Percentiles rank a stretch among this genome's conserved stretches.
Conservation (phyloP, 2,797 vertebrate species). For the Chelidonichthys spinosus region DNA sequence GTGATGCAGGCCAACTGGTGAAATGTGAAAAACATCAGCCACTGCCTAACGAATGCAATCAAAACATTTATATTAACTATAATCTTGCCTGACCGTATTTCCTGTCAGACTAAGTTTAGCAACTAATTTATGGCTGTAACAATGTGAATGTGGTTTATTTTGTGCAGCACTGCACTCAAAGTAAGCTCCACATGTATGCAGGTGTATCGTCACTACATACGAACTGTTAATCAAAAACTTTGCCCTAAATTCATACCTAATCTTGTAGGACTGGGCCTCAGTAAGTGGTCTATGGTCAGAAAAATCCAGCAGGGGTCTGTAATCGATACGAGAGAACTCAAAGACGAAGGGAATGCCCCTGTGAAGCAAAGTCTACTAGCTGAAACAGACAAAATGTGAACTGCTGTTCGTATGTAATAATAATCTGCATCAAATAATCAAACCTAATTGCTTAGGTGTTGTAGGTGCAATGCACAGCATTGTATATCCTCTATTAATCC, state of each 20-base stretch:
- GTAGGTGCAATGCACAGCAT: not conserved
- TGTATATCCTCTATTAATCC: not conserved
- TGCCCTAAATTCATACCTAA: not conserved
- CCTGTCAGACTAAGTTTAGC: conserved; percentile 3
- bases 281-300: not conserved
- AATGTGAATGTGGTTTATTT: not conserved
- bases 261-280: not conserved
- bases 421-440: not conserved
- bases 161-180: not conserved
- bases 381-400: not conserved
- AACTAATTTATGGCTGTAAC: not conserved
- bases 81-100: conserved; percentile 13
- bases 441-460: not conserved
- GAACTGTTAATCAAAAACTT: conserved; percentile 24
- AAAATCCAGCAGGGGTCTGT: not conserved
- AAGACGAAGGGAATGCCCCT: not conserved
- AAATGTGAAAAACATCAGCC: conserved; percentile 4
- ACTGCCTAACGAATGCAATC: not conserved
- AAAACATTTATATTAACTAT: conserved; percentile 9
- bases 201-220: not conserved
- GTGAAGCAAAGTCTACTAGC: not conserved
- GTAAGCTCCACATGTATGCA: conserved; percentile 3
- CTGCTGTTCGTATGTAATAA: not conserved
- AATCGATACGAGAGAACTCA: not conserved
- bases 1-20: not conserved